Percentiles rank a stretch among this genome's conserved stretches.
These are phyloP conservation scores for Gonatopus flavifemur DNA, from an alignment of 1,140 invertebrate species.

Conservation along the genomic window DNA sequence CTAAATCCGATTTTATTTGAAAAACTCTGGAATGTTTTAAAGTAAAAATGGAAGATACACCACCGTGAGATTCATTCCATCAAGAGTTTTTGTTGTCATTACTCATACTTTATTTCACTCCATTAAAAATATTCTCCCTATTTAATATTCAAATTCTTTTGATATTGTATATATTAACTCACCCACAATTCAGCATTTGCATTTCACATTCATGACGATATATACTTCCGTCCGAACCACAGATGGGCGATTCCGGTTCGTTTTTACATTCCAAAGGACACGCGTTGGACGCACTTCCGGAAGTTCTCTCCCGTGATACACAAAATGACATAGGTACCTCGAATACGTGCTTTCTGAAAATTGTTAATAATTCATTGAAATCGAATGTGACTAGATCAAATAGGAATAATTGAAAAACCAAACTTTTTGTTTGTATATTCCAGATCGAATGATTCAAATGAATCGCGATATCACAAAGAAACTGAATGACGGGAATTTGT, in stretches of 20 bases:
- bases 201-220: slow-evolving; percentile 89
- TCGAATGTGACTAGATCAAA: slow-evolving; percentile 9
- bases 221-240: slow-evolving; percentile 84
- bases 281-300: slow-evolving; percentile 58
- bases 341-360: slow-evolving; percentile 82
- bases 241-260: slow-evolving; percentile 68
- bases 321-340: slow-evolving; percentile 89
- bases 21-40: too few relatives aligned
- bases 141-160: too few relatives aligned
- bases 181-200: slow-evolving; percentile 89
- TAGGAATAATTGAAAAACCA: too few relatives aligned
- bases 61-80: too few relatives aligned
- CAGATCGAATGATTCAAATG: background rate
- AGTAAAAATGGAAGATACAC: too few relatives aligned
- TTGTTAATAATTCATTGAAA: too few relatives aligned
- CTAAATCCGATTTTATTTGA: too few relatives aligned
- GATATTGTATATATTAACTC: too few relatives aligned
- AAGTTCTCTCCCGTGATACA: slow-evolving; percentile 75
- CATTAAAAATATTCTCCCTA: too few relatives aligned
- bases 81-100: too few relatives aligned
- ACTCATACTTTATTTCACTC: too few relatives aligned
- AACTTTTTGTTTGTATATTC: background rate
- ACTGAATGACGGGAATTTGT: too few relatives aligned
- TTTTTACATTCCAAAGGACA: slow-evolving; percentile 74
- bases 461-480: background rate